Evolutionary conservation across 2,113 vertebrate species (phyloP), one percentile per base, ranked within the genome.

Genomic region (Microtus pennsylvanicus): DNA sequence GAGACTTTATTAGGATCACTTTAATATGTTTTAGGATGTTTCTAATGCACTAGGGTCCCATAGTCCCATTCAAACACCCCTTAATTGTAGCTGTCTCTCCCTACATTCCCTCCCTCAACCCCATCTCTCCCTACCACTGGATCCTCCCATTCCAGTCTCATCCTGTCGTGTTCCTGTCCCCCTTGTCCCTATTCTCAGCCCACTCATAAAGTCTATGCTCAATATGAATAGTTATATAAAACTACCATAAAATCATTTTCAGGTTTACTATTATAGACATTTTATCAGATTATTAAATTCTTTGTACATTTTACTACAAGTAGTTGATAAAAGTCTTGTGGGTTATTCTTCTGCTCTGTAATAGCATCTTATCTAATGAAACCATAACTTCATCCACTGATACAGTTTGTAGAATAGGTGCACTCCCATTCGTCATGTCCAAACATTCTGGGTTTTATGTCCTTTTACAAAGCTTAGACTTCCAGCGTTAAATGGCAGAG

Each of bases 391-490:
- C 3, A 63, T 87, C 26, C 72, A 30, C 47, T 86, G 50, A 30
- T 94, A 5, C 47, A 89, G 10, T 83, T 91, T 85, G 61, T 21
- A 88, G 35, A 87, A 67, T 78, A 77, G 30, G 11, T 80, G 38
- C 0, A 26, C 76, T 88, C 22, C 14, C 2, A 86, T 33, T 16
- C 24, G 30, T 38, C 17, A 65, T 91, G 72, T 72, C 67, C 21
- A 93, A 0, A 86, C 61, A 93, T 81, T 94, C n/a, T 81, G 33
- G 76, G 17, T 87, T 93, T 26, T 3, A 0, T 19, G 28, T 89
- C 7, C 90, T 12, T 94, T 96, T 88, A 12, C 45, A 95, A 87
- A 69, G 61, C 4, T 19, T 47, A 70, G 74, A 83, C 52, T 95
- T 94, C 26, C n/a, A 42, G 24, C 55, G 70, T 89, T 94, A 70